Evolutionary conservation across 2,888 invertebrate species (phyloP).

Genomic region (Euphydryas editha): DNA sequence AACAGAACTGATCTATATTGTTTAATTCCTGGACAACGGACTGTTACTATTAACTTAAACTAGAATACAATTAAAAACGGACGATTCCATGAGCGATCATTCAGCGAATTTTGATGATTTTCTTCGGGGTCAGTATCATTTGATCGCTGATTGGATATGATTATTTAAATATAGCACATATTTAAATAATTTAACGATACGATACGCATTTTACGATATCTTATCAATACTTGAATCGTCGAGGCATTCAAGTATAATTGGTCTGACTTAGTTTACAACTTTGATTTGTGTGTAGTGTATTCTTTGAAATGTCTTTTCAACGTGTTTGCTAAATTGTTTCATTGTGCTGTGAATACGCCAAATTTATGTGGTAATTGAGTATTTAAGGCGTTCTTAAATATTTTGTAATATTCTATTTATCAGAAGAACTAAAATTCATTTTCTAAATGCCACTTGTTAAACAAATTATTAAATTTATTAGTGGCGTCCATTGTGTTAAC

Average conservation of each 20-base stretch:
- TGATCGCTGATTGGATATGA: slow-evolving; percentile 19
- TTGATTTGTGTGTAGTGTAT: slow-evolving; percentile 53
- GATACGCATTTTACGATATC: too few species aligned
- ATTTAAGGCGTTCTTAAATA: neutral
- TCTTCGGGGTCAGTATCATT: slow-evolving; percentile 59
- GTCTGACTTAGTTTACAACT: slow-evolving; percentile 34
- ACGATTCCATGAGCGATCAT: slow-evolving; percentile 65
- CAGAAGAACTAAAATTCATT: neutral
- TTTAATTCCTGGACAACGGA: slow-evolving; percentile 37
- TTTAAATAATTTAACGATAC: too few species aligned
- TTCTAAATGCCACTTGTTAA: neutral
- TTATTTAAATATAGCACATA: slow-evolving; percentile 31
- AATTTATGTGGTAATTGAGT: slow-evolving; percentile 42
- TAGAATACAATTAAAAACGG: slow-evolving; percentile 34
- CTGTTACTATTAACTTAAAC: slow-evolving; percentile 18
- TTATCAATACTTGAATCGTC: slow-evolving; percentile 63
- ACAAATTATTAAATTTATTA: neutral
- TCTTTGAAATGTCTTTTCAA: slow-evolving; percentile 50
- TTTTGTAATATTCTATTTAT: neutral
- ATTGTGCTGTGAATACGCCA: slow-evolving; percentile 42
- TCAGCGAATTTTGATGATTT: slow-evolving; percentile 57
- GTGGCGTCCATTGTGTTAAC: neutral
- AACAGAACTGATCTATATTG: slow-evolving; percentile 20
- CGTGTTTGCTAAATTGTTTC: slow-evolving; percentile 38
- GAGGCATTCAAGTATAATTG: slow-evolving; percentile 55